Conservation (phyloP, 2,113 vertebrate species). For the human region GRCh38 chr4:114040501-114041000, state of each 20-base stretch:
- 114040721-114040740: neutral
- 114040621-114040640: neutral
- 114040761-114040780: neutral
- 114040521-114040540: neutral
- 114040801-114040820: neutral
- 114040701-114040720: neutral
- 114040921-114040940: neutral
- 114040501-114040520: neutral
- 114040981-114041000: neutral
- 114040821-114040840: neutral
- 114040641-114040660: neutral
- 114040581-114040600: neutral
- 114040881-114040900: neutral
- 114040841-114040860: neutral
- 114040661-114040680: neutral
- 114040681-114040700: neutral
- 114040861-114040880: neutral
- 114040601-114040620: neutral
- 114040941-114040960: neutral
- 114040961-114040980: neutral
- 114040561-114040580: neutral
- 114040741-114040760: neutral
- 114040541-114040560: neutral
- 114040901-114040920: neutral
- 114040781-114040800: neutral